Evolutionary conservation across 2,113 vertebrate species (phyloP).

Genomic region (Notechis scutatus): DNA sequence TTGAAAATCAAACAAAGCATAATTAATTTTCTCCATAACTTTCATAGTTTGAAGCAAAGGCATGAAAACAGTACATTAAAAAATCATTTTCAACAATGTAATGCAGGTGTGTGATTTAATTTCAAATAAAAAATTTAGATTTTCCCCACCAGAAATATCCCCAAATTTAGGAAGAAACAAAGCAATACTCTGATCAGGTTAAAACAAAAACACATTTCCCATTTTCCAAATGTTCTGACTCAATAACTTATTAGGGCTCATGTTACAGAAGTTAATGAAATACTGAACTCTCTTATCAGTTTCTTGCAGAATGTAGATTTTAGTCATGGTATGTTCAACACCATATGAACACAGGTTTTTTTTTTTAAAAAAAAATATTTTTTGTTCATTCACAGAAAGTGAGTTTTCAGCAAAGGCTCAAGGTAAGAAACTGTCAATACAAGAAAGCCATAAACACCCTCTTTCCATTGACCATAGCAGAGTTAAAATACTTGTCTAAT

Average conservation of each 20-base stretch:
- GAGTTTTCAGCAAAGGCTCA: not conserved
- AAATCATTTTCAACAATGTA: not conserved
- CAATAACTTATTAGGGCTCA: not conserved
- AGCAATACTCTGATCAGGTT: not conserved
- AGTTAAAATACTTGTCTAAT: not conserved
- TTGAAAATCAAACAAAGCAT: not conserved
- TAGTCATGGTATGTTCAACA: slow-evolving; percentile 14
- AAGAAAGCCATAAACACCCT: not conserved
- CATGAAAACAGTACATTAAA: not conserved
- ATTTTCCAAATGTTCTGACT: not conserved
- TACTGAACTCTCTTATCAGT: not conserved
- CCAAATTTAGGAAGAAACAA: not conserved
- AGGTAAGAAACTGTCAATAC: not conserved
- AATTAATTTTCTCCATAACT: not conserved
- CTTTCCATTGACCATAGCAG: too few relatives aligned
- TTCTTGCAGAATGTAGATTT: not conserved
- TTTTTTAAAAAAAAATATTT: too few relatives aligned
- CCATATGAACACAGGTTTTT: not conserved
- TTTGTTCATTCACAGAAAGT: slow-evolving; percentile 29
- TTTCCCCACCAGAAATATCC: not conserved
- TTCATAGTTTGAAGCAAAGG: not conserved
- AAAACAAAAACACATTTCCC: not conserved
- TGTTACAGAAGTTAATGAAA: not conserved
- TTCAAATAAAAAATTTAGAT: not conserved
- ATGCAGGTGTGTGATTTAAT: not conserved